phyloP scores from a whole-genome alignment of 2,888 invertebrate species.

The Cephalotes varians region DNA sequence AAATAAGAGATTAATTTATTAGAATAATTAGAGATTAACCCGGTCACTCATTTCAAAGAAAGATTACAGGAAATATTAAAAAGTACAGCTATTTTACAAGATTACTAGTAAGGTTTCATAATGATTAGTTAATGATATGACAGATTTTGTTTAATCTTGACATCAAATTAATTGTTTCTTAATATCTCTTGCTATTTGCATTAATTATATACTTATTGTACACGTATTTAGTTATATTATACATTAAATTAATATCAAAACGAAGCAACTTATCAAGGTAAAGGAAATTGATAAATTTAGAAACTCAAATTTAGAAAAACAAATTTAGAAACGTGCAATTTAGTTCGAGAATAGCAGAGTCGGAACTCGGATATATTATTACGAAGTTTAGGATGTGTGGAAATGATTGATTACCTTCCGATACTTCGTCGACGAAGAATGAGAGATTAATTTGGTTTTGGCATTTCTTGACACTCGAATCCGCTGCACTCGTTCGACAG shows the following conservation, averaged over 20 bases:
- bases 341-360: slow-evolving; percentile 11
- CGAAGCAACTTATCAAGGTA: background rate
- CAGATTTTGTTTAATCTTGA: background rate
- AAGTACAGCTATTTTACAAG: background rate
- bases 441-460: slow-evolving; percentile 35
- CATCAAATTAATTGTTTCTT: background rate
- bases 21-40: background rate
- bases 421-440: slow-evolving; percentile 13
- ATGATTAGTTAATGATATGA: background rate
- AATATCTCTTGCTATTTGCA: background rate
- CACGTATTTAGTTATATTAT: background rate
- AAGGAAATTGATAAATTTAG: background rate
- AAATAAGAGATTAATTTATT: slow-evolving; percentile 31
- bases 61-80: slow-evolving; percentile 25
- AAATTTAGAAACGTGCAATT: background rate
- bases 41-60: background rate
- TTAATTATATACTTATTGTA: background rate
- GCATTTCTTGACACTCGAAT: slow-evolving; percentile 33
- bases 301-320: background rate
- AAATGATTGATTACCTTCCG: slow-evolving; percentile 24
- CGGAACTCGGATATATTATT: slow-evolving; percentile 15
- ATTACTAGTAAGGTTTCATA: background rate
- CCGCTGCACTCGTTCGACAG: background rate
- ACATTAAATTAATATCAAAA: background rate
- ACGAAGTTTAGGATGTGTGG: slow-evolving; percentile 7